Conservation (phyloP, 2,797 vertebrate species). For the Novumbra hubbsi region DNA sequence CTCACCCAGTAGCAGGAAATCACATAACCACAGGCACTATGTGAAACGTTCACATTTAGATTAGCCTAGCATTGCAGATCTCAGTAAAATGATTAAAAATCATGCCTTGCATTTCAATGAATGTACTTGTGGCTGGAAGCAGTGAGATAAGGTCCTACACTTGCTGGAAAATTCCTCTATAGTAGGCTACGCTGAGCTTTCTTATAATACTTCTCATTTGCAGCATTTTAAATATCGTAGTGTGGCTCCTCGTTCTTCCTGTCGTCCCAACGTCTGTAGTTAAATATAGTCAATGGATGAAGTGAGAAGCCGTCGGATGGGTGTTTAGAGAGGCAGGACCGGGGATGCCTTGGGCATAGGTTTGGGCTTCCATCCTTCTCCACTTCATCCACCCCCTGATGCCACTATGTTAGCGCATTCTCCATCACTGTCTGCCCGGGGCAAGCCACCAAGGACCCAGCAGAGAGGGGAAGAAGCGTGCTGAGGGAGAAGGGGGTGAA, state of each 20-base stretch:
- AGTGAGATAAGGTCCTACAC: slow-evolving; percentile 51
- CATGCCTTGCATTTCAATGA: slow-evolving; percentile 64
- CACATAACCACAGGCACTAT: slow-evolving; percentile 65
- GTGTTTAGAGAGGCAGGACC: slow-evolving; percentile 1
- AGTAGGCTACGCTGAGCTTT: slow-evolving; percentile 17
- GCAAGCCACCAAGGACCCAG: slow-evolving; percentile 43
- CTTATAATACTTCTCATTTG: slow-evolving; percentile 2
- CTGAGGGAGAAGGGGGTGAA: slow-evolving; percentile 6
- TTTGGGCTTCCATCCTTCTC: neutral
- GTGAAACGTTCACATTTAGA: slow-evolving; percentile 75
- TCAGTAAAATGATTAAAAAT: slow-evolving; percentile 66
- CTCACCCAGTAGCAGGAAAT: slow-evolving; percentile 22
- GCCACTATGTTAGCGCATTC: slow-evolving; percentile 34
- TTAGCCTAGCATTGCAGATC: slow-evolving; percentile 66
- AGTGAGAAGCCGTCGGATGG: slow-evolving; percentile 9
- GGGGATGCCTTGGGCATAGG: neutral
- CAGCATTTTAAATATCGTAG: neutral
- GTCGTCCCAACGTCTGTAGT: neutral
- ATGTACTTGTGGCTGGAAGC: slow-evolving; percentile 64
- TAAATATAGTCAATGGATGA: slow-evolving; percentile 1
- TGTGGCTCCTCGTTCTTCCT: neutral
- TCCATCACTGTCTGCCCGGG: slow-evolving; percentile 60
- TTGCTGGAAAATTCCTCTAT: slow-evolving; percentile 44
- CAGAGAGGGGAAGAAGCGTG: slow-evolving; percentile 47
- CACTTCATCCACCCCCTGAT: slow-evolving; percentile 16